These are phyloP conservation scores for Hypolimnas misippus DNA, from an alignment of 2,888 invertebrate genomes.

Conservation along the genomic window DNA sequence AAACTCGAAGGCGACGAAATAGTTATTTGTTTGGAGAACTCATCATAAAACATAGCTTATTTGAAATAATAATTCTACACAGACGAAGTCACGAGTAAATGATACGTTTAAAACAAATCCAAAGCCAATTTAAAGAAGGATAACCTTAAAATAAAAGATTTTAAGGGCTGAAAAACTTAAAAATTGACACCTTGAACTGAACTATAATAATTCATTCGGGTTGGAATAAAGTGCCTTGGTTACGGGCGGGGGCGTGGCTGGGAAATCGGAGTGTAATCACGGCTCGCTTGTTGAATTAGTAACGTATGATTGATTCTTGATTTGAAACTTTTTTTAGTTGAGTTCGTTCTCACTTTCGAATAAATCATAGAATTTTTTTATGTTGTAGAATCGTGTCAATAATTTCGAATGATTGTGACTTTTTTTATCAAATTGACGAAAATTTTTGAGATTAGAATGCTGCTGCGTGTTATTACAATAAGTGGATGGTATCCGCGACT, in stretches of 20 bases:
- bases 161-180: background rate
- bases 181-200: slow-evolving; percentile 21
- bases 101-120: too few relatives aligned
- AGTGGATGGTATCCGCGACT: too few relatives aligned
- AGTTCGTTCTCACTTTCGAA: background rate
- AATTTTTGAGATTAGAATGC: background rate
- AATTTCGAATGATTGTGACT: too few relatives aligned
- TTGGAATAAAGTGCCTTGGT: slow-evolving; percentile 21
- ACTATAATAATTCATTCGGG: slow-evolving; percentile 20
- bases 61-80: too few relatives aligned
- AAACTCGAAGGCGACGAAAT: too few relatives aligned
- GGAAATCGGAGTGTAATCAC: slow-evolving; percentile 33
- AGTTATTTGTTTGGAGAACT: too few relatives aligned
- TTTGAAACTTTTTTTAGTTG: slow-evolving; percentile 15
- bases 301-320: slow-evolving; percentile 29
- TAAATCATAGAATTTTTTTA: background rate
- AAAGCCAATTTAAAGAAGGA: background rate
- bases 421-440: too few relatives aligned
- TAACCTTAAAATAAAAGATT: background rate
- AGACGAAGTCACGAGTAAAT: too few relatives aligned
- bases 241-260: slow-evolving; percentile 29
- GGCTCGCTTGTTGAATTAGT: slow-evolving; percentile 33
- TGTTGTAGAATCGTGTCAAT: too few relatives aligned
- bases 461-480: too few relatives aligned
- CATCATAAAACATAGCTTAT: too few relatives aligned